Conservation (phyloP, 2,797 vertebrate genomes). For the Clarias platycephalus region DNA sequence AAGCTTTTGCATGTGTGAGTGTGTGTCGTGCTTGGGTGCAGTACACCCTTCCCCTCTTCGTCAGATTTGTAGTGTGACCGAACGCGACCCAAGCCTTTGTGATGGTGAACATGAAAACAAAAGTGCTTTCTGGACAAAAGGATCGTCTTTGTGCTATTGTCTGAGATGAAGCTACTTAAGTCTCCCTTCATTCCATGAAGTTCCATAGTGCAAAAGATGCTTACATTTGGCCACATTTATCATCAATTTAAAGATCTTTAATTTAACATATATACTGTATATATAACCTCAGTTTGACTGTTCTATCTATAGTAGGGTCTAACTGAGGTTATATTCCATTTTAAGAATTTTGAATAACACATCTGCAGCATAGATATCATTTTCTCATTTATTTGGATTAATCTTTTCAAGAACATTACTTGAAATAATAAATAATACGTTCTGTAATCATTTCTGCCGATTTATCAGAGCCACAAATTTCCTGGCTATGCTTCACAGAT, state of each 20-base stretch:
- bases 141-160: neutral
- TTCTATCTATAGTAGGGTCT: no score
- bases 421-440: neutral
- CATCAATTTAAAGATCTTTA: neutral
- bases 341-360: neutral
- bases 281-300: neutral
- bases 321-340: no score
- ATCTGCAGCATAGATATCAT: neutral
- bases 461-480: neutral
- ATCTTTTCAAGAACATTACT: neutral
- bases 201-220: neutral
- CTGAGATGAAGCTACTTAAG: no score
- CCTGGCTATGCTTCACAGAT: neutral
- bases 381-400: neutral
- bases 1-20: neutral
- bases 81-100: slow-evolving; percentile 34
- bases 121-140: neutral
- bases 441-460: neutral
- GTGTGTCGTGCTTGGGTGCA: slow-evolving; percentile 29
- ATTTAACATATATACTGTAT: neutral
- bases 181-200: neutral
- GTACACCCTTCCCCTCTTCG: slow-evolving; percentile 44
- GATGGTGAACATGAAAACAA: slow-evolving; percentile 5
- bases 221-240: neutral
- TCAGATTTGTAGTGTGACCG: slow-evolving; percentile 32